Base-by-base conservation (phyloP, 2,113 vertebrate species). In the Poecile atricapillus region DNA sequence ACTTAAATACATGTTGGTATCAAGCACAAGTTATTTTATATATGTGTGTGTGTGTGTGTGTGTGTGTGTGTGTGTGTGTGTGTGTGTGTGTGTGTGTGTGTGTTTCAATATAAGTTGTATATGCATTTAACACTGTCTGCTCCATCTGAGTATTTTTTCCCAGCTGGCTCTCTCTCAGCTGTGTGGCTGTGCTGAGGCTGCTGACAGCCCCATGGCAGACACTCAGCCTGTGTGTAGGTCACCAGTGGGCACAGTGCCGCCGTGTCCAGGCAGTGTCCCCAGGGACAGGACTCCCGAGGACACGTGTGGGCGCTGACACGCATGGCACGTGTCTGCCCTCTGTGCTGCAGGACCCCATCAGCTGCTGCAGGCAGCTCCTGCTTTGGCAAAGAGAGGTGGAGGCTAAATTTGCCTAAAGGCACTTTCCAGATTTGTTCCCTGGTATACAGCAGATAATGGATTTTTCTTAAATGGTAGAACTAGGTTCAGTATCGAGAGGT, bases 221-320 rank as follows among this genome's bases (percentile, higher is more conserved):
- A 21, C 23, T 25, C 33, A 10, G 63, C n/a, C n/a, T 15, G 35
- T 20, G 28, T 0, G 0, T 0, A 5, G 58, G 56, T 71, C 15
- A 23, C 23, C 41, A 11, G 35, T 3, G 23, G 79, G 65, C 30
- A 7, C 0, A 5, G 47, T 16, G 37, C 20, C 9, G 7, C 35
- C 0, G 0, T 15, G 33, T 39, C 30, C 1, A 1, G 30, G 52
- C 2, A 3, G 5, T 35, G 47, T 44, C 44, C 30, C 27, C 5
- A 0, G 1, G 47, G 52, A 44, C 17, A 25, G 15, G 43, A 3
- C 11, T 75, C n/a, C n/a, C 3, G 5, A 47, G 87, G 55, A 30
- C 0, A 0, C 0, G 0, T 0, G 0, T 0, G 3, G 9, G 21
- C 3, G 2, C 39, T 7, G 16, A 30, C 41, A 81, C 9, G 9